Conservation (phyloP, 2,888 invertebrate species). For the Euphydryas editha region DNA sequence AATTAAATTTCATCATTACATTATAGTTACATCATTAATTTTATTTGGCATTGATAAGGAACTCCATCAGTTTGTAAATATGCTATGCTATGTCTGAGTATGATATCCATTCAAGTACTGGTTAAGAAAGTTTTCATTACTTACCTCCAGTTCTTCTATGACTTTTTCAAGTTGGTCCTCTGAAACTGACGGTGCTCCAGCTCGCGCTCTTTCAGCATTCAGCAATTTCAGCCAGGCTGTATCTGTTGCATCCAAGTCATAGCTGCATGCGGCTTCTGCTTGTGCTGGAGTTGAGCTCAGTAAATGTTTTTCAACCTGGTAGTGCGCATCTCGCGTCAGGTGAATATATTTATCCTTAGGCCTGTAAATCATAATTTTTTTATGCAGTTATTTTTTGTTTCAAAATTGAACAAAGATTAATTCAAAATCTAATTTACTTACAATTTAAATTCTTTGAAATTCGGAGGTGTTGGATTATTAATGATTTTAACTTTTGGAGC, state of each 20-base stretch:
- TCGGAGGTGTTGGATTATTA: slow-evolving; percentile 88
- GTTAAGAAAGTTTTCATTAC: slow-evolving; percentile 34
- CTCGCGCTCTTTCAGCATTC: slow-evolving; percentile 93
- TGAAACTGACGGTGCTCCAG: slow-evolving; percentile 88
- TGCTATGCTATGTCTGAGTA: background rate
- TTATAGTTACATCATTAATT: too few relatives aligned
- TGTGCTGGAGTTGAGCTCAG: slow-evolving; percentile 93
- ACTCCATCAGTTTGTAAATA: too few relatives aligned
- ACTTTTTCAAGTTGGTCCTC: slow-evolving; percentile 96
- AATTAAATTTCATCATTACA: too few relatives aligned
- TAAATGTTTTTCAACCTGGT: slow-evolving; percentile 92
- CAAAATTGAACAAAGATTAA: slow-evolving; percentile 1
- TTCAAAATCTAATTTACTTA: slow-evolving; percentile 76
- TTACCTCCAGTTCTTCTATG: slow-evolving; percentile 94
- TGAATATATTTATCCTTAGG: slow-evolving; percentile 96
- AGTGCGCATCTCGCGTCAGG: slow-evolving; percentile 94
- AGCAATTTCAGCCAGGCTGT: slow-evolving; percentile 93
- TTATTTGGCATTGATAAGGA: too few relatives aligned
- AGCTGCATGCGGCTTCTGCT: slow-evolving; percentile 96
- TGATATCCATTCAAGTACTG: background rate
- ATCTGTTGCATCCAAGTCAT: slow-evolving; percentile 97
- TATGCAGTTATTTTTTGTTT: background rate
- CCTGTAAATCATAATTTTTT: slow-evolving; percentile 77
- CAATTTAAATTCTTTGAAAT: slow-evolving; percentile 94
- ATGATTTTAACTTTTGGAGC: slow-evolving; percentile 92